Base-by-base conservation (phyloP, 1,140 invertebrate species). In the Lucilia cuprina region DNA sequence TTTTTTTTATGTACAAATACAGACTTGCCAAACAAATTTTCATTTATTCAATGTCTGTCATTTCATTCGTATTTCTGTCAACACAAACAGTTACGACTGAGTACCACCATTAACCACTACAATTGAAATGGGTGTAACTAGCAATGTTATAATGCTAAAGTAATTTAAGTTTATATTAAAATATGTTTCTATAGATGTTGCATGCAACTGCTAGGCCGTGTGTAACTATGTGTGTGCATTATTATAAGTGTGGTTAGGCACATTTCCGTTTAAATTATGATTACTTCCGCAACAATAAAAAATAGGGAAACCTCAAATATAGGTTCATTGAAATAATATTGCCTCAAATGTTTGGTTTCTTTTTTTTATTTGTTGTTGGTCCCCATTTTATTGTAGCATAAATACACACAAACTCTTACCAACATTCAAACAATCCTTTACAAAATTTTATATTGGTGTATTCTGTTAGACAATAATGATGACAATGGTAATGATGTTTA, bases 211-310 rank as follows among this genome's bases (percentile, higher is more conserved):
- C 17, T 5, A 30, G 25, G 25, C 25, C 41, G 25, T 34, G 10
- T 75, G n/a, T n/a, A n/a, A n/a, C n/a, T n/a, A n/a, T n/a, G 17
- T 8, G 9, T 47, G 41, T 19, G 77, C 17, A 80, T 50, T 80
- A 80, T 80, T 80, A 49, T 80, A 80, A 80, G 47, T 80, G 77
- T 80, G 77, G 77, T 80, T 80, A 80, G 77, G 47, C 77, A 80
- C 77, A 80, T 80, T 80, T 80, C 77, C 77, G 77, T 80, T 80
- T 80, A 80, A 80, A 80, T 80, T 80, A 47, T 80, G 77, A 80
- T 80, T 80, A 80, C 77, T 80, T 80, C 77, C 77, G 77, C 77
- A 80, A 80, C n/a, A 80, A 50, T 25, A 70, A 70, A 70, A 70
- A 70, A 9, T 8, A 10, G 19, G 77, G 77, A 80, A 80, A 80